These are phyloP conservation scores for Sebastes trivittatus DNA, from an alignment of 2,797 vertebrate species.

Conservation along the genomic window DNA sequence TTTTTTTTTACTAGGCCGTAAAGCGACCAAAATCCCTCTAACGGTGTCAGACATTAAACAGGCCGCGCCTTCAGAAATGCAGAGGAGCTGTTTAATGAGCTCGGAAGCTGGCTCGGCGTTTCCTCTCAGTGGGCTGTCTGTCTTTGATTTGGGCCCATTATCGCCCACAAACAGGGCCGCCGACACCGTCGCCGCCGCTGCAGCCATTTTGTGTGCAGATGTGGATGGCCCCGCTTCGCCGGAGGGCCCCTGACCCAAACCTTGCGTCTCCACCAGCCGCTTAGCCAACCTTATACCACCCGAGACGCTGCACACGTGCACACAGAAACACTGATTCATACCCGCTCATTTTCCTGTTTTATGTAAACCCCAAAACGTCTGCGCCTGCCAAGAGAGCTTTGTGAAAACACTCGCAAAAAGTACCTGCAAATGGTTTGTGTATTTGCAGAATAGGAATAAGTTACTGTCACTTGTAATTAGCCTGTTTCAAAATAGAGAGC, in stretches of 20 bases:
- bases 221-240: slow-evolving; percentile 57
- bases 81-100: slow-evolving; percentile 79
- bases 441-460: slow-evolving; percentile 76
- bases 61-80: slow-evolving; percentile 65
- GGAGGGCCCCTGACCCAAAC: slow-evolving; percentile 53
- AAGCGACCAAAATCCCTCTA: slow-evolving; percentile 69
- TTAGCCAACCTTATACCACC: slow-evolving; percentile 29
- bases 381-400: slow-evolving; percentile 70
- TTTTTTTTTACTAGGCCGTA: slow-evolving; percentile 69
- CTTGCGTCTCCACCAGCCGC: slow-evolving; percentile 15
- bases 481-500: slow-evolving; percentile 67
- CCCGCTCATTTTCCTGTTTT: slow-evolving; percentile 64
- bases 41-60: slow-evolving; percentile 77
- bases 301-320: slow-evolving; percentile 39
- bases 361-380: slow-evolving; percentile 70
- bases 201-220: slow-evolving; percentile 62
- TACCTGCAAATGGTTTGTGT: slow-evolving; percentile 81
- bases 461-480: slow-evolving; percentile 80
- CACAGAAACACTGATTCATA: slow-evolving; percentile 73
- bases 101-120: slow-evolving; percentile 69
- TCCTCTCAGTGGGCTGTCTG: slow-evolving; percentile 73
- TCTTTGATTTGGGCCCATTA: slow-evolving; percentile 81
- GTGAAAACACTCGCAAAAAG: slow-evolving; percentile 78
- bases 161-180: slow-evolving; percentile 63
- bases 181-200: slow-evolving; percentile 33